Conservation (phyloP, 2,888 invertebrate genomes). For the Lasioglossum villosulum region DNA sequence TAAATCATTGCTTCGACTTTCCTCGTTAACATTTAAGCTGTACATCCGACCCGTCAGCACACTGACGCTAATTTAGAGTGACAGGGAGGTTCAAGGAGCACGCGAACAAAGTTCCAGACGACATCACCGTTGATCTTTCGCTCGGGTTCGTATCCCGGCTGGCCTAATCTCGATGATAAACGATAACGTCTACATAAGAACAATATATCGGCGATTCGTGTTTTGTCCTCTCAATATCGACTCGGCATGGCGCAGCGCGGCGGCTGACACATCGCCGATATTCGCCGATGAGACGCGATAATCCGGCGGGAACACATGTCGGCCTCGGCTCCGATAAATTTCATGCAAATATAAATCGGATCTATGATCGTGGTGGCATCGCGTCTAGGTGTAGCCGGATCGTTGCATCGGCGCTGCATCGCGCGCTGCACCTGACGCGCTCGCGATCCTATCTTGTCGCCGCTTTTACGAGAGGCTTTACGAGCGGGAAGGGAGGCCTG, state of each 20-base stretch:
- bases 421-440: slow-evolving; percentile 67
- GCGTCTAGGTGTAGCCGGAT: slow-evolving; percentile 59
- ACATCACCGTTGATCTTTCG: background rate
- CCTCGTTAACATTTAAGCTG: background rate
- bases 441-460: slow-evolving; percentile 66
- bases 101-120: background rate
- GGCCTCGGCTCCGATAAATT: slow-evolving; percentile 56
- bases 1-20: background rate
- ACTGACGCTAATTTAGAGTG: background rate
- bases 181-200: slow-evolving; percentile 23
- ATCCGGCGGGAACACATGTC: slow-evolving; percentile 57
- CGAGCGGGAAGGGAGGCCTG: background rate
- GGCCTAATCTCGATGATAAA: slow-evolving; percentile 25
- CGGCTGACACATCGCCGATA: slow-evolving; percentile 47
- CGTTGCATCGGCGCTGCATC: slow-evolving; percentile 32
- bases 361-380: slow-evolving; percentile 62
- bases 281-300: slow-evolving; percentile 57
- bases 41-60: background rate
- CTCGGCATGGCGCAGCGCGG: background rate
- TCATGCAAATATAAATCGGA: slow-evolving; percentile 67
- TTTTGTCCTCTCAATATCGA: slow-evolving; percentile 42
- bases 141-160: background rate
- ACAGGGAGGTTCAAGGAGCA: background rate
- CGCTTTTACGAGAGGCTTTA: slow-evolving; percentile 45
- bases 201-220: slow-evolving; percentile 48